Percentiles rank a stretch among this genome's conserved stretches.
Evolutionary conservation across 2,113 vertebrate species (phyloP).

Genomic region (Zosterops pallidus): DNA sequence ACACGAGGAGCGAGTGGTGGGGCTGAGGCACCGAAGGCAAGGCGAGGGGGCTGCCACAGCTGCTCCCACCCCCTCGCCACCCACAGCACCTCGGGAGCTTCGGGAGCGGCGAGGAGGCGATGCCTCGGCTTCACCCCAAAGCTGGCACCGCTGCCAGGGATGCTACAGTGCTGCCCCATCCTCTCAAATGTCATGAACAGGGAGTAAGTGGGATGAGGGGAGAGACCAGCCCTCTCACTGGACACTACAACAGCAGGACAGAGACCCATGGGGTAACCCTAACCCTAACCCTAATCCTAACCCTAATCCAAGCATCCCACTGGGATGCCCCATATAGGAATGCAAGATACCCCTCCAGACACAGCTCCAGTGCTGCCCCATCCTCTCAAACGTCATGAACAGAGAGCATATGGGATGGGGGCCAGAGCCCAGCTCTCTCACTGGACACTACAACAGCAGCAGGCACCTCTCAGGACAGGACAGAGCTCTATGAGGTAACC

Average conservation of each 20-base stretch:
- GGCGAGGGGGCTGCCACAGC: not conserved
- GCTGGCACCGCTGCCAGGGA: not conserved
- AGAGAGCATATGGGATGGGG: no score
- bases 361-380: no score
- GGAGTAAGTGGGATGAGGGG: rapidly evolving
- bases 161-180: not conserved
- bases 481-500: no score
- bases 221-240: rapidly evolving
- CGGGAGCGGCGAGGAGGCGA: not conserved
- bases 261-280: not conserved
- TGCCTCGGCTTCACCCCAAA: not conserved
- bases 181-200: rapidly evolving
- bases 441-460: no score
- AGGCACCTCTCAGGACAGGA: no score
- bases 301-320: not conserved
- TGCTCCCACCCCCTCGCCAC: not conserved
- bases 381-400: no score
- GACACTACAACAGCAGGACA: rapidly evolving
- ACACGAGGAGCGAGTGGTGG: not conserved
- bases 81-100: not conserved
- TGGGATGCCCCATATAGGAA: no score
- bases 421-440: no score
- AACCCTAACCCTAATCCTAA: no score
- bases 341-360: no score
- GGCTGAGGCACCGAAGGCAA: not conserved